Evolutionary conservation across 2,888 invertebrate genomes (phyloP), one percentile per base, ranked within the genome.

Genomic region (Andrena minutula): DNA sequence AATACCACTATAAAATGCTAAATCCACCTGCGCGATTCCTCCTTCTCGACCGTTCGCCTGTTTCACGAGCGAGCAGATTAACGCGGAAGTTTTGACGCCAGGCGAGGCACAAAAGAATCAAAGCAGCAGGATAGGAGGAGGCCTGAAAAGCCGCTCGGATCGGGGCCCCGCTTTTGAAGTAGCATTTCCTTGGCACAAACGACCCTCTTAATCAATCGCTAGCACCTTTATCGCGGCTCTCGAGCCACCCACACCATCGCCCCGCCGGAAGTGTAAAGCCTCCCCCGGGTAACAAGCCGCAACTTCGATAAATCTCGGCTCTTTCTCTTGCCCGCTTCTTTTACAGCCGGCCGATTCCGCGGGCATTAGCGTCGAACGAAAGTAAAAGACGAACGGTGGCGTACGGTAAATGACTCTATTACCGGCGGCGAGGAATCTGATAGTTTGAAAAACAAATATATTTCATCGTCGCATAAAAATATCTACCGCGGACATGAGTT

Each of bases 141-240:
- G 82, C 75, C 77, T 77, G 84, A 78, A 86, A 86, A 86, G 83
- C 83, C 53, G 80, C 71, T 74, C 64, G 79, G 83, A 76, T 82
- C 84, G 83, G 76, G 79, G 74, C 68, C 56, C 56, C 83, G 79
- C 89, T 88, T 90, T 90, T 90, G 90, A 90, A 90, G 91, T 89
- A 90, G 86, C 89, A 86, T 92, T 92, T 90, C 88, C 89, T 88
- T 84, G 89, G 86, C 90, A 91, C 91, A 91, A 92, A 92, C 91
- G 92, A 92, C 91, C 92, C 92, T 90, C 90, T 92, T 92, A 92
- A 92, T 92, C 92, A 92, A 92, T 92, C 90, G 91, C 90, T 89
- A 86, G 89, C 88, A 88, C 90, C 90, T 91, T 88, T 90, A 89
- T 90, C 91, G 88, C 72, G 83, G 77, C 71, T 69, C 82, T 66